Evolutionary conservation across 2,113 vertebrate species (phyloP), one percentile per base, ranked within the genome.

Genomic region (Halichoeres trimaculatus): DNA sequence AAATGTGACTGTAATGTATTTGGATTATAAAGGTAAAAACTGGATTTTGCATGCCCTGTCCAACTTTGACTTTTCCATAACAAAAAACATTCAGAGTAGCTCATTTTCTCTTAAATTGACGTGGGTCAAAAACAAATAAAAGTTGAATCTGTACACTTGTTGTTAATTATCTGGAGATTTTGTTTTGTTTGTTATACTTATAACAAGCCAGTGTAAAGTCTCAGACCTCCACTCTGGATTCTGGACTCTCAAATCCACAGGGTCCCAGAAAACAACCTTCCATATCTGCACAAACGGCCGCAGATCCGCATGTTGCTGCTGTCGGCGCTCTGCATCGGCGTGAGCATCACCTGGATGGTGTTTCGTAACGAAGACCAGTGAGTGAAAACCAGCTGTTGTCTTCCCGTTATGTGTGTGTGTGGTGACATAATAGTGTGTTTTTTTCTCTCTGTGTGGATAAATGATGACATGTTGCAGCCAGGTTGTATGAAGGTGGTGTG

Each of bases 301-400:
- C 96, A 96, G 90, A 86, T 96, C 68, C 92, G 96, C 68, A 95
- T 95, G 94, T 74, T 99, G 86, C 82, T 99, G 38, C 90, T 99
- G 88, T 95, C 94, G 0, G 74, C 92, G 0, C 82, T 96, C 85
- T 98, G 97, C 56, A 52, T 96, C 23, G 81, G 90, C 0, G 78
- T 97, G 88, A 98, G 96, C 17, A 0, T 96, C 51, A 88, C 96
- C 68, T 99, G 98, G 98, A 95, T 94, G 47, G 40, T 98, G 83
- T 99, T 97, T 92, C 95, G 97, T 64, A 98, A 99, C 0, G 96
- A 99, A 84, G 96, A 99, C 89, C 96, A 96, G 98, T 99, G 87
- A 95, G 97, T 95, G 45, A 24, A 0, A 4, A 35, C 1, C 30
- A 30, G 30, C 30, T 30, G 30, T 30, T 30, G 30, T 30, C 3